A percentile compares a stretch with the other conserved stretches of the same genome.
These are phyloP conservation scores for Cygnus olor DNA, from an alignment of 2,797 vertebrate species.

Conservation along the genomic window DNA sequence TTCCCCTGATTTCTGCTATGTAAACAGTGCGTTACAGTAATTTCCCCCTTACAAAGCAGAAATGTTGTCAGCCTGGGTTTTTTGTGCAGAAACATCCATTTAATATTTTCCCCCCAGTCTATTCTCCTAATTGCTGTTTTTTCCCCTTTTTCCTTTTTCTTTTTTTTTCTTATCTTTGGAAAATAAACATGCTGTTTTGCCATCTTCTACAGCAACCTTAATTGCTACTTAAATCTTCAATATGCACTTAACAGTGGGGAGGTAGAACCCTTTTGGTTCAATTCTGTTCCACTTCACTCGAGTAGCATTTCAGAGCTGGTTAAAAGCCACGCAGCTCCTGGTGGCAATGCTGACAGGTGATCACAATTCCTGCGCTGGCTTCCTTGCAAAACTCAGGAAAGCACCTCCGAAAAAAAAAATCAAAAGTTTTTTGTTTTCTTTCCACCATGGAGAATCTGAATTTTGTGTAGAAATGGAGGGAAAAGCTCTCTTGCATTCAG, in stretches of 20 bases:
- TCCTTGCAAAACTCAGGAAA: not conserved
- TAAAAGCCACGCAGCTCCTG: constrained; percentile 42
- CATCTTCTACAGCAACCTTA: constrained; percentile 75
- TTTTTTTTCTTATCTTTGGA: constrained; percentile 21
- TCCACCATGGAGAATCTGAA: fast-evolving
- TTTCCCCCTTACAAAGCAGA: constrained; percentile 87
- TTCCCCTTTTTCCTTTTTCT: not conserved
- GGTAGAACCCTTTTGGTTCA: constrained; percentile 61
- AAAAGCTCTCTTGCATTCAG: not conserved
- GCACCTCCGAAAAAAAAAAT: not conserved
- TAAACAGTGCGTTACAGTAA: constrained; percentile 91
- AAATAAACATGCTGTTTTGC: constrained; percentile 70
- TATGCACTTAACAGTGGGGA: constrained; percentile 74
- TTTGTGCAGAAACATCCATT: constrained; percentile 84
- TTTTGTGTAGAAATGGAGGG: not conserved
- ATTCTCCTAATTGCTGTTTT: constrained; percentile 78
- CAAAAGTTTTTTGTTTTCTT: not conserved
- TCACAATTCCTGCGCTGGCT: not conserved
- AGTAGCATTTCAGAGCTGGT: constrained; percentile 66
- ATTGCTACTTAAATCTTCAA: constrained; percentile 78
- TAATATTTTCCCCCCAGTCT: constrained; percentile 71
- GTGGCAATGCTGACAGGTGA: constrained; percentile 29
- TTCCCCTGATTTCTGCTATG: constrained; percentile 91
- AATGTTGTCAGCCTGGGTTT: constrained; percentile 81
- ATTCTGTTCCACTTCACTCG: constrained; percentile 62